These are phyloP conservation scores for Rhodophaea formosa DNA, from an alignment of 2,888 invertebrate species.

Conservation along the genomic window DNA sequence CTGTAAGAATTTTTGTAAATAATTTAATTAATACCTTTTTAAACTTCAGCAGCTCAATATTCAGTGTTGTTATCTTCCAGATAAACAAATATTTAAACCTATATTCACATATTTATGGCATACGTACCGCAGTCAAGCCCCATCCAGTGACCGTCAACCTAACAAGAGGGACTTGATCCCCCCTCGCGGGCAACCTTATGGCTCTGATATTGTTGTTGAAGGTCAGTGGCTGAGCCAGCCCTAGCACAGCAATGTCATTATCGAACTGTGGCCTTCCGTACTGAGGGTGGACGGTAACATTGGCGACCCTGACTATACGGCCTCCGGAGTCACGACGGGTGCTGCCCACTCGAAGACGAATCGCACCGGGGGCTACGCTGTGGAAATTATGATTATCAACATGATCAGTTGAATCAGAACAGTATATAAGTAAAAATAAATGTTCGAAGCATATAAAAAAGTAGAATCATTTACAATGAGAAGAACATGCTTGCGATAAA, in stretches of 20 bases:
- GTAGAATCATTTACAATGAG: too few species aligned
- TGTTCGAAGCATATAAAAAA: too few species aligned
- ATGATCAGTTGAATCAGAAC: too few species aligned
- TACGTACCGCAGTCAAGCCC: conserved; percentile 72
- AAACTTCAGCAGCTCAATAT: too few species aligned
- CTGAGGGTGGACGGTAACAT: conserved; percentile 60
- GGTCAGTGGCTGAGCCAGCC: conserved; percentile 56
- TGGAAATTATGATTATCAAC: neutral
- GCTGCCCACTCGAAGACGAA: conserved; percentile 70
- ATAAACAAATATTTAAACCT: too few species aligned
- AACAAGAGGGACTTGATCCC: conserved; percentile 63
- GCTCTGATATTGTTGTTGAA: conserved; percentile 54
- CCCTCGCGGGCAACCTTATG: conserved; percentile 55
- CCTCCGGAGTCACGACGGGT: conserved; percentile 72
- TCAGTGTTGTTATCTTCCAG: too few species aligned
- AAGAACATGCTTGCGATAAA: too few species aligned
- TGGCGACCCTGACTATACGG: conserved; percentile 58
- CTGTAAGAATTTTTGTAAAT: too few species aligned
- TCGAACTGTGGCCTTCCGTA: conserved; percentile 69
- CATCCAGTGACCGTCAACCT: conserved; percentile 72
- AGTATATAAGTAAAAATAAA: too few species aligned
- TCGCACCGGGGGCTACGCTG: conserved; percentile 48
- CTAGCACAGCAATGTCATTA: conserved; percentile 68
- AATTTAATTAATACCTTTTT: too few species aligned
- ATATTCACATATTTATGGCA: neutral